Percentiles rank a stretch among this genome's conserved stretches.
Evolutionary conservation across 2,888 invertebrate species (phyloP).

Genomic region (Bombylius discolor): DNA sequence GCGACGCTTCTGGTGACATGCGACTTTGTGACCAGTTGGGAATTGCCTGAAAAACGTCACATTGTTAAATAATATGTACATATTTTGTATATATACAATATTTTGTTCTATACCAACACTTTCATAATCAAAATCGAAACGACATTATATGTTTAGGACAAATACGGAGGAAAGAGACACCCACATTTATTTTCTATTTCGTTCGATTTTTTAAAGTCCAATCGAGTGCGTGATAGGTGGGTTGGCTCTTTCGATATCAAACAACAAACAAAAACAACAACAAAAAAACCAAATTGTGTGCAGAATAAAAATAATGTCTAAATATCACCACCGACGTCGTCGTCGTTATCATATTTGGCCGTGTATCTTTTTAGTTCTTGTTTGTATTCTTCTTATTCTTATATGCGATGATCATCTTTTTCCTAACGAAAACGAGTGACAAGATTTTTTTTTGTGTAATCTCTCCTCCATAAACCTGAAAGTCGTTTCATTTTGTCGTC

Average conservation of each 20-base stretch:
- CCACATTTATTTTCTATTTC: neutral
- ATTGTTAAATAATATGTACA: neutral
- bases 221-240: conserved; percentile 9
- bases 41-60: conserved; percentile 14
- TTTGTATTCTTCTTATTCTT: too few species aligned
- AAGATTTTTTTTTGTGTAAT: neutral
- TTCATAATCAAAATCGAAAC: neutral
- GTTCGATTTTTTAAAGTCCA: conserved; percentile 7
- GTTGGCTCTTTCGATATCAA: neutral
- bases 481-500: too few species aligned
- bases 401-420: too few species aligned
- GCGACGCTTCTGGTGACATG: conserved; percentile 19
- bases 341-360: too few species aligned
- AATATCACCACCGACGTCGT: too few species aligned
- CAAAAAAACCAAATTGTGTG: too few species aligned
- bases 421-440: neutral
- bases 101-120: conserved; percentile 4
- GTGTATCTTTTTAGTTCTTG: too few species aligned
- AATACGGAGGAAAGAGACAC: neutral
- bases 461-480: too few species aligned
- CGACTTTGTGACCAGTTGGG: conserved; percentile 21
- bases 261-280: neutral
- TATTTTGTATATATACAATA: neutral
- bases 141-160: neutral
- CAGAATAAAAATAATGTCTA: too few species aligned